Conservation (phyloP, 2,888 invertebrate genomes). For the Galerucella nymphaeae region DNA sequence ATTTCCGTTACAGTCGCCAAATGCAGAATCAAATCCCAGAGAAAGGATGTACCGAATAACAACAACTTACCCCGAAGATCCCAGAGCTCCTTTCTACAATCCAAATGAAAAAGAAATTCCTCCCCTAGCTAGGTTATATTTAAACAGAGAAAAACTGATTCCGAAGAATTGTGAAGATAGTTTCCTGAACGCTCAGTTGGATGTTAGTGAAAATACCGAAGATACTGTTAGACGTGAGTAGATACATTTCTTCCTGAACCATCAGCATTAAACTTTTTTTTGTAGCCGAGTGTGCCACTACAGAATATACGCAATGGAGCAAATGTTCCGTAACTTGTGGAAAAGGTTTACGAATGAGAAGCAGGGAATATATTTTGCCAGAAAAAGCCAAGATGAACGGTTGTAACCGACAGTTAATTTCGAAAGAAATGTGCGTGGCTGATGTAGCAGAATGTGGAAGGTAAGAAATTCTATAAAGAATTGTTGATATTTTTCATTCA, state of each 20-base stretch:
- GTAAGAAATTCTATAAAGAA: constrained; percentile 65
- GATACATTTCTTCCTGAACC: not conserved
- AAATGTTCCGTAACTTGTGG: constrained; percentile 89
- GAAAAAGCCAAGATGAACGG: constrained; percentile 78
- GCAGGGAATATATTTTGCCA: constrained; percentile 76
- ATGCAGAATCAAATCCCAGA: constrained; percentile 79
- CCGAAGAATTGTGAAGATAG: constrained; percentile 79
- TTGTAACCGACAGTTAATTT: constrained; percentile 80
- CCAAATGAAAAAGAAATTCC: constrained; percentile 75
- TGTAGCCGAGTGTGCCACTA: constrained; percentile 85
- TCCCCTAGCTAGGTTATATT: constrained; percentile 85
- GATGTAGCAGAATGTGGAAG: constrained; percentile 75
- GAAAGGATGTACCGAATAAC: constrained; percentile 92
- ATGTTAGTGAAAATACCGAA: constrained; percentile 76
- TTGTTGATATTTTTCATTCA: too few relatives aligned
- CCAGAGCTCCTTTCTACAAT: constrained; percentile 92
- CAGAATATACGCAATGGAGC: constrained; percentile 81
- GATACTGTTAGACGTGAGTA: constrained; percentile 76
- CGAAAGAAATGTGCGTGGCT: constrained; percentile 93
- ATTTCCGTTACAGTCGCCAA: constrained; percentile 74
- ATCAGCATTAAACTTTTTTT: constrained; percentile 34
- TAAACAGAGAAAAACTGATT: constrained; percentile 80
- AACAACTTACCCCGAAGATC: constrained; percentile 89
- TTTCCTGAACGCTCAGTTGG: constrained; percentile 70
- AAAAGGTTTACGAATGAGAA: constrained; percentile 84